Base-by-base conservation (phyloP, 2,888 invertebrate species). In the Nomada ferruginata region DNA sequence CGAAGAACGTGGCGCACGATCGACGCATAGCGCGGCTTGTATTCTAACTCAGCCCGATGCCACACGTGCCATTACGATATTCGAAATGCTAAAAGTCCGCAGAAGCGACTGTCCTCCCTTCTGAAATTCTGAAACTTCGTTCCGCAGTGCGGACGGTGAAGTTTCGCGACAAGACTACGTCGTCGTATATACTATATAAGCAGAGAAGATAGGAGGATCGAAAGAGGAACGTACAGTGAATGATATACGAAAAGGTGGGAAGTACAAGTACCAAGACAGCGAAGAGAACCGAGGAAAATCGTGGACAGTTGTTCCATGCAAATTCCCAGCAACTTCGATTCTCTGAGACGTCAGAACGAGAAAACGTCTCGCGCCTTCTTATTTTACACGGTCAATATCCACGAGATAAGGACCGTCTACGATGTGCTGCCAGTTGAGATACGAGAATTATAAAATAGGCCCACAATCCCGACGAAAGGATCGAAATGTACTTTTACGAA, bases 301-400 rank as follows among this genome's bases (percentile, higher is more conserved):
- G 72, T 72, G 77, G 77, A 79, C 85, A 89, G 90, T 92, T 91
- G 92, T 91, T 91, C 86, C 87, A 91, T 92, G 91, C 90, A 92
- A 93, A 93, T 92, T 87, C 87, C 85, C 2, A 84, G 84, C 87
- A 92, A 90, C 5, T 92, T 92, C 89, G 87, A 90, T 86, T 83
- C 83, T 83, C 78, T 66, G 68, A 75, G 60, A 75, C 65, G 68
- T 76, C 57, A 64, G 7, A 36, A 18, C 20, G 23, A n/a, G 63
- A 10, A 36, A 50, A 60, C 44, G 70, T 29, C 42, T 23, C 29
- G 55, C 18, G 36, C 42, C 47, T 71, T 76, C 82, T 64, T 47
- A 79, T 78, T 84, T 84, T 61, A 55, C 57, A 47, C 15, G 59
- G 57, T 59, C 75, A 79, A 85, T 75, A 74, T 81, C 60, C 10